Evolutionary conservation across 2,888 invertebrate species (phyloP).

Genomic region (Himalopsyche anomala): DNA sequence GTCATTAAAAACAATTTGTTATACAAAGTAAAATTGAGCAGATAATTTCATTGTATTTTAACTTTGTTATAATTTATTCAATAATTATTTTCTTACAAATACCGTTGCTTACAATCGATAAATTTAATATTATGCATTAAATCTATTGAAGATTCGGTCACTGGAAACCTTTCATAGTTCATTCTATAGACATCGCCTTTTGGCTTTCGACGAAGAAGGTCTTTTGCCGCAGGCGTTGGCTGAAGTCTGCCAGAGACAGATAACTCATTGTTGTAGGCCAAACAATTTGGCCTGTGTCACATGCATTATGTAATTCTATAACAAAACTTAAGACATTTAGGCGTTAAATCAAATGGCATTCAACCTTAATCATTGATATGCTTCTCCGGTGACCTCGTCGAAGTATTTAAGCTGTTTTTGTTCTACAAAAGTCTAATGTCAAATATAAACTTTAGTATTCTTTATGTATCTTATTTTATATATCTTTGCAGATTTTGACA

Average conservation of each 20-base stretch:
- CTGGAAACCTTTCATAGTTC: constrained; percentile 1
- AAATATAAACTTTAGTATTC: too few species aligned
- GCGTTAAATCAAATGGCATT: constrained; percentile 18
- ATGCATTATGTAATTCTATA: constrained; percentile 1
- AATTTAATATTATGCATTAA: not conserved
- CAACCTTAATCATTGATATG: not conserved
- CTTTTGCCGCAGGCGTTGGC: constrained; percentile 1
- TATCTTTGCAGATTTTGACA: too few species aligned
- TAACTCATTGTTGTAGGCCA: constrained; percentile 16
- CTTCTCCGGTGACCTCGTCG: not conserved
- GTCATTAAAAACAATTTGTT: too few species aligned
- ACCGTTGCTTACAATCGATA: too few species aligned
- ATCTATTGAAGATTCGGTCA: not conserved
- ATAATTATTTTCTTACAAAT: not conserved
- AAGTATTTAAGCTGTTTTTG: not conserved
- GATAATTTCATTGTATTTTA: too few species aligned
- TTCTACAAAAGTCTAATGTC: too few species aligned
- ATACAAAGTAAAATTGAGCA: too few species aligned
- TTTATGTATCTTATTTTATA: too few species aligned
- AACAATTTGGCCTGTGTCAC: constrained; percentile 26
- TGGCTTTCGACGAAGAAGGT: not conserved
- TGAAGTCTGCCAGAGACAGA: constrained; percentile 12
- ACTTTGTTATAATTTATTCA: too few species aligned
- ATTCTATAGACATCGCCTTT: not conserved
- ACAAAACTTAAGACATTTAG: constrained; percentile 3